Evolutionary conservation across 2,888 invertebrate species (phyloP), one percentile per base, ranked within the genome.

Genomic region (Limnephilus lunatus): DNA sequence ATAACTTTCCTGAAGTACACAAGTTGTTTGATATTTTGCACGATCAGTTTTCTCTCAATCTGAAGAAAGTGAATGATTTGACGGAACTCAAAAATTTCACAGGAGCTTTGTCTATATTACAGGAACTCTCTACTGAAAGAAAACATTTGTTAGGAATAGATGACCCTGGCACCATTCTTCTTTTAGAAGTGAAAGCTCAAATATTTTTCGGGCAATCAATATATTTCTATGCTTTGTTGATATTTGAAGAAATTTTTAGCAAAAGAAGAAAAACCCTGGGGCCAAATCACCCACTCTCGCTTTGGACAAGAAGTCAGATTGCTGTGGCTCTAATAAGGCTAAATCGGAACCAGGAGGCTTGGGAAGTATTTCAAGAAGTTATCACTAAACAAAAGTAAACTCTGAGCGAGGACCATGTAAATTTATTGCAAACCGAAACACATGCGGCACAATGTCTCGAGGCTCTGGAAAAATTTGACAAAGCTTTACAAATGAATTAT

Each of bases 61-160:
- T 88, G 32, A 32, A 19, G 2, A 35, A 15, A 35, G 88, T n/a
- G 35, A 3, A 35, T 3, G 14, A 9, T 25, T 80, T 80, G 80
- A 11, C 32, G 2, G 25, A 4, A n/a, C 19, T 32, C 7, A 25
- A 80, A 80, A 35, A 88, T 32, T 88, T 35, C 12, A 53, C 88
- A 11, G 19, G 39, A 25, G 88, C 88, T 35, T 80, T 88, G 80
- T 35, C 9, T 32, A 2, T 80, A 7, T 44, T 88, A 14, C n/a
- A 88, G 25, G 31, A 32, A 35, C 35, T 68, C 19, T n/a, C 25
- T n/a, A 32, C 80, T 30, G 88, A 88, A 80, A 88, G 88, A 80
- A 9, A 11, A 31, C 25, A 80, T 80, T 80, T 88, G 32, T 80
- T 88, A 25, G 88, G 88, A 68, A 80, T 35, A 80, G 88, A 88